Conservation (phyloP, 1,140 invertebrate genomes). For the Copidosoma floridanum region DNA sequence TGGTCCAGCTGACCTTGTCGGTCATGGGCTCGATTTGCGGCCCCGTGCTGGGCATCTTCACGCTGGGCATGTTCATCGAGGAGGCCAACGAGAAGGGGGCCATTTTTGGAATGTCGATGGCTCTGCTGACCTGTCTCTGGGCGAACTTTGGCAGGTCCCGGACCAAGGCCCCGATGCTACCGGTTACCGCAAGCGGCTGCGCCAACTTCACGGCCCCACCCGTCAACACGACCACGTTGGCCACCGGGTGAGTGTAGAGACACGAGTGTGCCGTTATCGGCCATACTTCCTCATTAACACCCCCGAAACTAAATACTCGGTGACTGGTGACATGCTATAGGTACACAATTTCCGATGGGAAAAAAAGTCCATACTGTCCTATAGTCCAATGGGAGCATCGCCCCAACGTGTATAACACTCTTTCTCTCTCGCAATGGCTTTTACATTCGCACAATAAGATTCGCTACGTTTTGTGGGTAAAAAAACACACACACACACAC, state of each 20-base stretch:
- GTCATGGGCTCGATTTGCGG: slow-evolving; percentile 78
- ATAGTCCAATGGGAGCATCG: no score
- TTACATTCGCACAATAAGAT: slow-evolving; percentile 9
- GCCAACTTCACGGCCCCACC: slow-evolving; percentile 27
- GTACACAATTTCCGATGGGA: no score
- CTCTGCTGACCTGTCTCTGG: slow-evolving; percentile 72
- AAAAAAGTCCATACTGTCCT: no score
- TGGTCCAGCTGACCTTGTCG: slow-evolving; percentile 72
- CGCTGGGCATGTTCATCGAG: slow-evolving; percentile 73
- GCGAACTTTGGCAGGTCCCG: slow-evolving; percentile 80
- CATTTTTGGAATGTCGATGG: slow-evolving; percentile 65
- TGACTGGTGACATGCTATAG: no score
- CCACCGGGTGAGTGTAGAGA: neutral
- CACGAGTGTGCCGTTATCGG: no score
- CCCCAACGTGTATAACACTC: no score
- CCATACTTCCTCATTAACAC: no score
- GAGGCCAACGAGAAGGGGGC: slow-evolving; percentile 72
- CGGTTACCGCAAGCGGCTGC: slow-evolving; percentile 63
- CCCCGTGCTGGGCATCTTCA: slow-evolving; percentile 75
- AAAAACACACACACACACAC: no score
- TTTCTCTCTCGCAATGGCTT: no score
- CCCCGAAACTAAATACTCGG: no score
- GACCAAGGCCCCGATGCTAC: slow-evolving; percentile 59
- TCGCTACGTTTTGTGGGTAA: neutral
- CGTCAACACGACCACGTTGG: neutral